Percentiles rank a stretch among this genome's conserved stretches.
phyloP scores from a whole-genome alignment of 2,888 invertebrate genomes.

The Chaetoderma sp. region DNA sequence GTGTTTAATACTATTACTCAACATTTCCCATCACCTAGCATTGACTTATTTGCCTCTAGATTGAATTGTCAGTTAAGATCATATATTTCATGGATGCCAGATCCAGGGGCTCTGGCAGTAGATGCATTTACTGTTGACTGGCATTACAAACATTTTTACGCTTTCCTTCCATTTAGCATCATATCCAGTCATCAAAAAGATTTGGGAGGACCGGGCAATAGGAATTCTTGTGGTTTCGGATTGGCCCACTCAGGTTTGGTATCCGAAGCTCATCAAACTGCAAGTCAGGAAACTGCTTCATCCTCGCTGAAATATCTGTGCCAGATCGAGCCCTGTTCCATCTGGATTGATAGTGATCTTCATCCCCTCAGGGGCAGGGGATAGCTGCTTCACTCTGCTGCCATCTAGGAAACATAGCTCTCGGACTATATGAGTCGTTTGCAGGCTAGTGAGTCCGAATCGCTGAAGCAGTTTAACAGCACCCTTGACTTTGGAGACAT shows the following conservation, averaged over 20 bases:
- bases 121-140: too few relatives aligned
- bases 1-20: neutral
- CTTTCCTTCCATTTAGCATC: constrained; percentile 2
- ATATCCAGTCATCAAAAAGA: neutral
- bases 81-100: constrained; percentile 7
- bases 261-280: neutral
- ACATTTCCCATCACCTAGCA: neutral
- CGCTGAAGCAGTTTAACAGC: too few relatives aligned
- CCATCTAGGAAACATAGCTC: too few relatives aligned
- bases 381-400: too few relatives aligned
- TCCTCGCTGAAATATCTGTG: too few relatives aligned
- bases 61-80: neutral
- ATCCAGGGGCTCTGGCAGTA: neutral
- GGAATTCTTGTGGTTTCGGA: constrained; percentile 3
- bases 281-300: too few relatives aligned
- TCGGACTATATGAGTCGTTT: too few relatives aligned
- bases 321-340: too few relatives aligned
- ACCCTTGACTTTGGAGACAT: too few relatives aligned
- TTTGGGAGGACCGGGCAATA: neutral
- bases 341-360: too few relatives aligned
- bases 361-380: too few relatives aligned
- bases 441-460: too few relatives aligned
- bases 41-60: constrained; percentile 13
- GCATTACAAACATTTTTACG: neutral
- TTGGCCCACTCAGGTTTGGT: constrained; percentile 11